These are phyloP conservation scores for Tineola bisselliella DNA, from an alignment of 2,888 invertebrate genomes.

Conservation along the genomic window DNA sequence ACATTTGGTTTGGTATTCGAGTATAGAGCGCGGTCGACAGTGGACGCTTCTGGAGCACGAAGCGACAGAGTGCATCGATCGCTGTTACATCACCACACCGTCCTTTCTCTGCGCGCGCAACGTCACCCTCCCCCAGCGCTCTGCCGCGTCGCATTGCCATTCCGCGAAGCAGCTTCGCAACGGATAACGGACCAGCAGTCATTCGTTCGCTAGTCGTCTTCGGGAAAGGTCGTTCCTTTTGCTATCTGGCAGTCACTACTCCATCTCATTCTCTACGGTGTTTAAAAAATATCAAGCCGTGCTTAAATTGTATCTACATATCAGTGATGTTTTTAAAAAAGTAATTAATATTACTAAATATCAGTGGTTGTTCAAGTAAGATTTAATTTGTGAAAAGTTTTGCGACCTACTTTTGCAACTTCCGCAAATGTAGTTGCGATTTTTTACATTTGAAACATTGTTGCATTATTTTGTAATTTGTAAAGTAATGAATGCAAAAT, in stretches of 20 bases:
- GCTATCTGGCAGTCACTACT: background rate
- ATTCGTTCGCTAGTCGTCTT: conserved; percentile 56
- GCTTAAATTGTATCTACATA: background rate
- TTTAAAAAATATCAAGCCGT: conserved; percentile 4
- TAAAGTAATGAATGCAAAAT: too few species aligned
- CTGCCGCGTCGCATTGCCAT: conserved; percentile 17
- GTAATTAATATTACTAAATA: background rate
- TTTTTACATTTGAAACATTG: conserved; percentile 24
- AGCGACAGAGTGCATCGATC: conserved; percentile 48
- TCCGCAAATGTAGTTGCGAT: conserved; percentile 51
- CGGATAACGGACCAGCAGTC: conserved; percentile 27
- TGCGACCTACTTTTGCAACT: conserved; percentile 46
- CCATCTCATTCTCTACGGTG: too few species aligned
- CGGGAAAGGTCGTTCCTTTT: conserved; percentile 32
- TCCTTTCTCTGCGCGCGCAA: conserved; percentile 66
- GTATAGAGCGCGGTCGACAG: background rate
- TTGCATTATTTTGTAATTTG: too few species aligned
- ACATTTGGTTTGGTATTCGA: conserved; percentile 4
- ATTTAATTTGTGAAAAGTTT: background rate
- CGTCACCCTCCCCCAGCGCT: conserved; percentile 30
- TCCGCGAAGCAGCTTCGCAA: conserved; percentile 35
- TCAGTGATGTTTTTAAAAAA: conserved; percentile 1
- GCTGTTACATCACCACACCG: conserved; percentile 64
- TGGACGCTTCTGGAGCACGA: background rate
- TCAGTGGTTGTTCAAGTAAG: background rate